Evolutionary conservation across 1,140 invertebrate species (phyloP), one percentile per base, ranked within the genome.

Genomic region (Streblospio benedicti): DNA sequence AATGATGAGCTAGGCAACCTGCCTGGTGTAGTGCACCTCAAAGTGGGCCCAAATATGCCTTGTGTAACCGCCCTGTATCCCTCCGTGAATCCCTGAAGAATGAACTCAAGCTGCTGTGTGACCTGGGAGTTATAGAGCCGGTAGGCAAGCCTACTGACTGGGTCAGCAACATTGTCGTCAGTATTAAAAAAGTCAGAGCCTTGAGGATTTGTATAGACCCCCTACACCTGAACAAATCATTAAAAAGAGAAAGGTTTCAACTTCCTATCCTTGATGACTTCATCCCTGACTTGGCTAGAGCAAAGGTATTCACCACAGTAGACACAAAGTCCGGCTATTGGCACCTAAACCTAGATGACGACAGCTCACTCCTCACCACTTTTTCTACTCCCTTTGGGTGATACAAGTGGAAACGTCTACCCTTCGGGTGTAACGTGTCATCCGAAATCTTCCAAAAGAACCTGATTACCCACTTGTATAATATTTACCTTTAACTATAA

Each of bases 221-320:
- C n/a, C n/a, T n/a, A n/a, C n/a, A n/a, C n/a, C n/a, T n/a, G n/a
- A n/a, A n/a, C n/a, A n/a, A n/a, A n/a, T n/a, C n/a, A n/a, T n/a
- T n/a, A n/a, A n/a, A n/a, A n/a, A n/a, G n/a, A n/a, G n/a, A n/a
- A n/a, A n/a, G n/a, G n/a, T 18, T 35, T 35, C 32, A 55, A 55
- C 23, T 70, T 3, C 65, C 61, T 18, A 64, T 59, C 16, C 30
- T 68, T 25, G 68, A 69, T 44, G 67, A 70, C 32, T 47, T 71
- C 12, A 33, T 69, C n/a, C 67, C 62, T 25, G 54, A 57, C 50
- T 47, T 71, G 16, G 43, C 35, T 3, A 60, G 62, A 20, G 67
- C 65, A 3, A 65, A 50, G 23, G 33, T 70, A 3, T 69, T 71
- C 50, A 64, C 43, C 27, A 66, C 64, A 49, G 25, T 65, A 2